Evolutionary conservation across 2,888 invertebrate species (phyloP), one percentile per base, ranked within the genome.

Genomic region (Penaeus monodon): DNA sequence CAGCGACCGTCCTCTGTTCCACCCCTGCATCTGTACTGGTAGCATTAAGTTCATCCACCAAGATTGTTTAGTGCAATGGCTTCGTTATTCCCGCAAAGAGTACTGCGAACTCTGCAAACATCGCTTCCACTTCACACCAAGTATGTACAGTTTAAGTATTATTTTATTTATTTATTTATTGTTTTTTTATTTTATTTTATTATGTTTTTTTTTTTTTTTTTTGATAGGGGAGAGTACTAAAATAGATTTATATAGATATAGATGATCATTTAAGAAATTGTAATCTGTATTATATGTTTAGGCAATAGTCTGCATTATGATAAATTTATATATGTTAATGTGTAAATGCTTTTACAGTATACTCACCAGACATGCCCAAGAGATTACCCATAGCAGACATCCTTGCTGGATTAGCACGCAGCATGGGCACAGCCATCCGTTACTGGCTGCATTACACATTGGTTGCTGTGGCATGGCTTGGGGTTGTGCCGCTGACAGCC

Each of bases 311-410:
- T 20, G 2, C 57, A 17, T 57, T 57, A 1, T 57, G 3, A 57
- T 20, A 20, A 1, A 20, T 57, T 14, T 20, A 14, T 20, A 57
- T 14, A 3, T 3, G 17, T 57, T 57, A 20, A 57, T 20, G 57
- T 0, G 3, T 20, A 57, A 57, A 57, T 57, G 17, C 57, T 12
- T 57, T 91, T 92, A 14, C 91, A 94, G 94, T 99, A 91, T 99
- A 99, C 93, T 98, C 99, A n/a, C 98, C 99, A 57, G 99, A 99
- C 92, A 99, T 99, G 99, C 99, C 99, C n/a, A 95, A 98, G 89
- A 94, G 99, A 89, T 93, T 99, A 91, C 99, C 99, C 0, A 93
- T 99, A 63, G 95, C 95, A 90, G 99, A 99, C 93, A 96, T 99
- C 17, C 94, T 98, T 0, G 96, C 96, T 77, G 99, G 99, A 3